phyloP scores from a whole-genome alignment of 53 echinoderm and acorn worm genomes.

The Henricia sp. region DNA sequence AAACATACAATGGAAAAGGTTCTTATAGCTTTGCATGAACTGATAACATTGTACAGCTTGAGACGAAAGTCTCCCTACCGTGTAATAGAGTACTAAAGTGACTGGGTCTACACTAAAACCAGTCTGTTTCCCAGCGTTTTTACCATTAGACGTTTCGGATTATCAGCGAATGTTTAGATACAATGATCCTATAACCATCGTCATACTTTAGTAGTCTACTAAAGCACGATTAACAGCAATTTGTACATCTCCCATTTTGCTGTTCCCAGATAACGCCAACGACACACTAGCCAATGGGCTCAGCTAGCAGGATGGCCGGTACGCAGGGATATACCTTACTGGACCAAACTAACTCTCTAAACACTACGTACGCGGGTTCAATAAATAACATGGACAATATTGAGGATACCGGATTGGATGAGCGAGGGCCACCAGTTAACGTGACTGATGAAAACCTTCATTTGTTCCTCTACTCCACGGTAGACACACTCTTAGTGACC shows the following conservation, averaged over 20 bases:
- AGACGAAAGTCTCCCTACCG: too few relatives aligned
- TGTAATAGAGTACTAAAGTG: too few relatives aligned
- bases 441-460: constrained; percentile 62
- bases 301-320: constrained; percentile 1
- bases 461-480: constrained; percentile 72
- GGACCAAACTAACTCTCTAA: constrained; percentile 3
- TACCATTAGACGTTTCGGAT: too few relatives aligned
- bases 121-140: too few relatives aligned
- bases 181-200: too few relatives aligned
- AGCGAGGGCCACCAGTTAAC: constrained; percentile 14
- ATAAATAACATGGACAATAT: background rate
- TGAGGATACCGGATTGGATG: background rate
- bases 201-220: too few relatives aligned
- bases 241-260: background rate
- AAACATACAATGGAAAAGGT: too few relatives aligned
- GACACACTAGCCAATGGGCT: background rate
- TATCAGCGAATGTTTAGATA: too few relatives aligned
- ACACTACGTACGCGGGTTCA: constrained; percentile 11
- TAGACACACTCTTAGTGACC: constrained; percentile 78
- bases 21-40: too few relatives aligned
- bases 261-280: background rate
- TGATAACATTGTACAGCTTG: too few relatives aligned
- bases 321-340: constrained; percentile 21
- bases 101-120: too few relatives aligned
- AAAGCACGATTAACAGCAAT: too few relatives aligned